Evolutionary conservation across 2,797 vertebrate species (phyloP).

Genomic region (Limnodromus scolopaceus): DNA sequence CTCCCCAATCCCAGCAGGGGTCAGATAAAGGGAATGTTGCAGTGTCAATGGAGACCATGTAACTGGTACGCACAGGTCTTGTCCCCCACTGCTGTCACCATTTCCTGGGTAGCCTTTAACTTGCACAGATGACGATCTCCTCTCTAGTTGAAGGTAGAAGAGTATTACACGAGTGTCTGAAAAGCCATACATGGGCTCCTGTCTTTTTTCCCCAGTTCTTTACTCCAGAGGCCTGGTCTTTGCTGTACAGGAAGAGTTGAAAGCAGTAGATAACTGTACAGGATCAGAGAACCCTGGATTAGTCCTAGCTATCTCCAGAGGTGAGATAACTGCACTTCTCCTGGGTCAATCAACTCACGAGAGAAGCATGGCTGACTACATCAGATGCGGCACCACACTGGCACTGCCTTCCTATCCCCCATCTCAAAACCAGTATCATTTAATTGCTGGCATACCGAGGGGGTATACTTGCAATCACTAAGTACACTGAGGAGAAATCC

Average conservation of each 20-base stretch:
- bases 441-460: not conserved
- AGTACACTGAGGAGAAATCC: not conserved
- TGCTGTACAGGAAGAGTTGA: not conserved
- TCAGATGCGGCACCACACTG: not conserved
- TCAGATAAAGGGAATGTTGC: not conserved
- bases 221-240: not conserved
- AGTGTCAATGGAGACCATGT: not conserved
- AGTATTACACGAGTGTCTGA: not conserved
- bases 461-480: not conserved
- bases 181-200: not conserved
- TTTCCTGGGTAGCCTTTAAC: not conserved
- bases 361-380: not conserved
- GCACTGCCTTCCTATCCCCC: not conserved
- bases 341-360: not conserved
- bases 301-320: not conserved
- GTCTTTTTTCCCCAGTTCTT: not conserved
- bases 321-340: rapidly evolving
- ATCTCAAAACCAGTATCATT: not conserved
- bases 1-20: not conserved
- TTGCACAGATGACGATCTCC: not conserved
- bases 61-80: not conserved
- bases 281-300: not conserved
- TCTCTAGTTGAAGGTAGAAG: not conserved
- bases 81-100: not conserved
- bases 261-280: not conserved